Evolutionary conservation across 1,140 invertebrate genomes (phyloP), one percentile per base, ranked within the genome.

Genomic region (Drosophila oshimai): DNA sequence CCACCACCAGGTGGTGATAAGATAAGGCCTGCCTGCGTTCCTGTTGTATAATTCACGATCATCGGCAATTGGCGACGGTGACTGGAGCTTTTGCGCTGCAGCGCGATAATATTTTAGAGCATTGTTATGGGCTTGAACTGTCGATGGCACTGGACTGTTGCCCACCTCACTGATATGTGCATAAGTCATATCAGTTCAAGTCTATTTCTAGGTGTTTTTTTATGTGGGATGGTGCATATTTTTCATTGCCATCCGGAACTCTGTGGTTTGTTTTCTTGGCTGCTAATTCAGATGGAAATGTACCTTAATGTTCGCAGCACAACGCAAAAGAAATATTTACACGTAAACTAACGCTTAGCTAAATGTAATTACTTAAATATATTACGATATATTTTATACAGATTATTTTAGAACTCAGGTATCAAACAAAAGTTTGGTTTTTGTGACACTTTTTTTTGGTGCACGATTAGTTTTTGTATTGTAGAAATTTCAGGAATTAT

Each of bases 81-180:
- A 37, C 33, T 34, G 31, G 4, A 10, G 13, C 12, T 24, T 42
- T 42, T 24, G 22, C 22, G n/a, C 41, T 64, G 54, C 34, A 42
- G 6, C 7, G 39, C 13, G 60, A 61, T 60, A 60, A 61, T 64
- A 58, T 33, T 24, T 53, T 37, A 17, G 17, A 31, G 29, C 22
- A 28, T 51, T 73, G 45, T 50, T 18, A 26, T 26, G 12, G 22
- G 12, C 36, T 53, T 53, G 71, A 74, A 74, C 71, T 47, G 10
- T 17, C 34, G 46, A 50, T 61, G 46, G 15, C 13, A 9, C 15
- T 36, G 34, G 34, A 36, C 36, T 37, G 36, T 36, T 10, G 36
- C 7, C 15, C 20, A 44, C 54, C 50, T 55, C 20, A 7, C 17
- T 33, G 42, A 26, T 64, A 62, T 65, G 57, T 33, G 28, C 45